Base-by-base conservation (phyloP, 2,113 vertebrate species). In the Athene noctua region DNA sequence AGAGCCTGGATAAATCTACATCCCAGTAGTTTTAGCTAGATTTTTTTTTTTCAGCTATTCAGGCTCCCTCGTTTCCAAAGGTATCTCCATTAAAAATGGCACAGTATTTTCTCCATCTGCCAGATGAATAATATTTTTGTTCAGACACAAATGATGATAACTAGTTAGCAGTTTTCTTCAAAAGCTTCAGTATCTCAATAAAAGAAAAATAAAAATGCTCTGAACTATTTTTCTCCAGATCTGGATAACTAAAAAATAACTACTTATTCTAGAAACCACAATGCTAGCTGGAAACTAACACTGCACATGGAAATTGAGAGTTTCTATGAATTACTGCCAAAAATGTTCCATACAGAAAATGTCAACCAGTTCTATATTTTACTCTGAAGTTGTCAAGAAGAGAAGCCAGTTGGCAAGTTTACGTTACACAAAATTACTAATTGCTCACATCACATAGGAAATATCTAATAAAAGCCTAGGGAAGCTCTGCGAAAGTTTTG, bases 401-500 rank as follows among this genome's bases (percentile, higher is more conserved):
- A 81, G 85, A 93, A 92, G 96, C 80, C 94, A 95, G 80, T 81
- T 97, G 94, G 86, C 94, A 90, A 93, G 42, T 94, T 91, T 72
- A 61, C 18, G 36, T 91, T 94, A 80, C 36, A 86, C 80, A 91
- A 96, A 92, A 95, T 86, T 94, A 84, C 78, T 98, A 96, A 98
- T 97, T 98, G 96, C 95, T 97, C 81, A 94, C 91, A 97, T 51
- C 63, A 83, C 68, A 88, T 0, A 92, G 78, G 92, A 95, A 93
- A 91, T 90, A 77, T 94, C 92, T 94, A 86, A 93, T 65, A 94
- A 88, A 93, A 94, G 61, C 34, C 34, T 42, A 83, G 30, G 80
- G 85, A 95, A 96, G 91, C 62, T 93, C 92, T 91, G 86, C 54
- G 65, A 30, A 96, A 92, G 58, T 90, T 94, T 85, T 93, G 66